Evolutionary conservation across 2,797 vertebrate genomes (phyloP).

Genomic region (Pseudochromis fuscus): DNA sequence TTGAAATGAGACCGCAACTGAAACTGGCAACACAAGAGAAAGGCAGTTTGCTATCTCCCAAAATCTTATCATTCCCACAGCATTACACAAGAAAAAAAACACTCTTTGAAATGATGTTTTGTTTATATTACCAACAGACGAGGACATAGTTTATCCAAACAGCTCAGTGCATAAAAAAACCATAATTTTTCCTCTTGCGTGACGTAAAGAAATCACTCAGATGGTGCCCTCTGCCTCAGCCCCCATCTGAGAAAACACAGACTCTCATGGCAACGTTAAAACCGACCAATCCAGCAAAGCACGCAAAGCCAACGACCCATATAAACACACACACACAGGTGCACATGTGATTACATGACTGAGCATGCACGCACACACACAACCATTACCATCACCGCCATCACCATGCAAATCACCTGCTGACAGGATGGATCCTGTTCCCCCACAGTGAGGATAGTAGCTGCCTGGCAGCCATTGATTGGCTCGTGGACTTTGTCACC

Average conservation of each 20-base stretch:
- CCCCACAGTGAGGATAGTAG: conserved; percentile 30
- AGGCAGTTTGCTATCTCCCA: not conserved
- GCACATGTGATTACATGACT: conserved; percentile 16
- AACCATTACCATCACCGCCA: conserved; percentile 12
- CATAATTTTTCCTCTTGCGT: conserved; percentile 30
- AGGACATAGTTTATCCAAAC: conserved; percentile 32
- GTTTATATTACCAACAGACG: conserved; percentile 43
- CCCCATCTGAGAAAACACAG: conserved; percentile 42
- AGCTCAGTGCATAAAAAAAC: conserved; percentile 1
- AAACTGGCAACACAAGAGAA: not conserved
- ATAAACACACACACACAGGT: conserved; percentile 23
- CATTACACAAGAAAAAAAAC: conserved; percentile 18
- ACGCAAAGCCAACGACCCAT: conserved; percentile 11
- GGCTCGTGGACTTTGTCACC: conserved; percentile 70
- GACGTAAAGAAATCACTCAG: conserved; percentile 38
- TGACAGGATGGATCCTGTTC: conserved; percentile 61
- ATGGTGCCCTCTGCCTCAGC: not conserved
- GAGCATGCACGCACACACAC: conserved; percentile 2
- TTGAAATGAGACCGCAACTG: not conserved
- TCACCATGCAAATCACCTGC: conserved; percentile 71
- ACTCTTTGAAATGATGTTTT: conserved; percentile 16
- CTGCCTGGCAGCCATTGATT: conserved; percentile 75
- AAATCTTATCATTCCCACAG: conserved; percentile 10
- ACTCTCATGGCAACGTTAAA: conserved; percentile 20
- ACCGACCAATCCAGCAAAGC: conserved; percentile 21